Evolutionary conservation across 1,140 invertebrate species (phyloP).

Genomic region (honey bee (Apis mellifera)): DNA sequence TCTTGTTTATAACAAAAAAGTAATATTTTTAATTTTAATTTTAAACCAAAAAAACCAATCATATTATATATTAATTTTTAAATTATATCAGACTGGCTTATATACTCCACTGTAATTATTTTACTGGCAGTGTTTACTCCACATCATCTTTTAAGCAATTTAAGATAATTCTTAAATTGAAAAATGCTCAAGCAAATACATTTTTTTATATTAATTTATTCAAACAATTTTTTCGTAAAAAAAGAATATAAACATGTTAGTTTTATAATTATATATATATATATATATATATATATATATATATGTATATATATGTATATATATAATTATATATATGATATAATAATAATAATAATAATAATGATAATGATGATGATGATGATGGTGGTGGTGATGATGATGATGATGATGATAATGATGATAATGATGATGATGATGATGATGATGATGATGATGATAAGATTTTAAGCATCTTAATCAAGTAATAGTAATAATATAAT

Average conservation of each 20-base stretch:
- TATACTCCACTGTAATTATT: slow-evolving; percentile 34
- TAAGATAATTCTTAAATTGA: slow-evolving; percentile 25
- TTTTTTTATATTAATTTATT: slow-evolving; percentile 51
- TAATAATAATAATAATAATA: slow-evolving; percentile 20
- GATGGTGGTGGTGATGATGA: slow-evolving; percentile 9
- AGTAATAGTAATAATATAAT: no score
- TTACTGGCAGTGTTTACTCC: slow-evolving; percentile 66
- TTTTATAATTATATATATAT: slow-evolving; percentile 33
- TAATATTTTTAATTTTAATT: slow-evolving; percentile 22
- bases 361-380: slow-evolving; percentile 60
- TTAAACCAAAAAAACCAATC: slow-evolving; percentile 15
- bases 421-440: slow-evolving; percentile 11
- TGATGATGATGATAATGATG: neutral
- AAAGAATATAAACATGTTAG: slow-evolving; percentile 49
- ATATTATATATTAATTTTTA: slow-evolving; percentile 23
- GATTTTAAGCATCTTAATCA: no score
- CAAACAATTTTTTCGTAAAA: slow-evolving; percentile 51
- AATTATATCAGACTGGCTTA: slow-evolving; percentile 6
- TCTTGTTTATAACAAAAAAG: slow-evolving; percentile 10
- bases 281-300: neutral
- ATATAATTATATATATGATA: slow-evolving; percentile 6
- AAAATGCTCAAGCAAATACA: slow-evolving; percentile 39
- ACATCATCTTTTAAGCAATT: slow-evolving; percentile 61
- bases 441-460: slow-evolving; percentile 49
- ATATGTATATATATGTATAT: neutral